Evolutionary conservation across 1,140 invertebrate species (phyloP), one percentile per base, ranked within the genome.

Genomic region (Aphidius gifuensis): DNA sequence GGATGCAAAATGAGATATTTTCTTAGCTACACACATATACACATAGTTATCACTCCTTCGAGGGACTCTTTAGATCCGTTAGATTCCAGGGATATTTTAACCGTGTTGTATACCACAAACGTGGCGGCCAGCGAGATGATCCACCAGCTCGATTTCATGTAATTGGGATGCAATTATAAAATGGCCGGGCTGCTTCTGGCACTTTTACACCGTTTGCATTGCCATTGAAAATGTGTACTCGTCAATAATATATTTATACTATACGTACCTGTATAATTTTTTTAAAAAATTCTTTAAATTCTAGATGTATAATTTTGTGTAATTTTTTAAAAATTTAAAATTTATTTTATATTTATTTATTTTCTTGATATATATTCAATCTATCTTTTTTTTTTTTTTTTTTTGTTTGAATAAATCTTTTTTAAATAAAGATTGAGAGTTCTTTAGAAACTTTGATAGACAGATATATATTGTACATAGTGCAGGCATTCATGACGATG

Each of bases 111-210:
- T 16, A 32, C 40, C 53, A 61, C 40, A 39, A 51, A 53, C 11
- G 9, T 32, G 23, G 23, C 23, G 23, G 23, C 23, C 23, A 32
- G 23, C 23, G 32, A 61, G 59, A 58, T 53, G 61, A 61, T 64
- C 63, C 59, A 53, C 42, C 53, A 50, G 63, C 67, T 67, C 64
- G 68, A 68, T 69, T 65, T 69, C 69, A 66, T 69, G 66, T 72
- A 73, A 71, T 72, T 69, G 69, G 66, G 69, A 71, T 69, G 68
- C 68, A 69, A 74, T 70, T 70, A 72, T 74, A 69, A 71, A 71
- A 71, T 67, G 54, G 61, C 66, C 53, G 44, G 61, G 56, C 48
- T 68, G 69, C 67, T 67, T 54, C 68, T 66, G 62, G 60, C 61
- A 61, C 62, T 67, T 67, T 67, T 67, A 64, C 62, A 64, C 66